Percentiles rank a stretch among this genome's conserved stretches.
These are phyloP conservation scores for Apodemia zela DNA, from an alignment of 2,888 invertebrate species.

Conservation along the genomic window DNA sequence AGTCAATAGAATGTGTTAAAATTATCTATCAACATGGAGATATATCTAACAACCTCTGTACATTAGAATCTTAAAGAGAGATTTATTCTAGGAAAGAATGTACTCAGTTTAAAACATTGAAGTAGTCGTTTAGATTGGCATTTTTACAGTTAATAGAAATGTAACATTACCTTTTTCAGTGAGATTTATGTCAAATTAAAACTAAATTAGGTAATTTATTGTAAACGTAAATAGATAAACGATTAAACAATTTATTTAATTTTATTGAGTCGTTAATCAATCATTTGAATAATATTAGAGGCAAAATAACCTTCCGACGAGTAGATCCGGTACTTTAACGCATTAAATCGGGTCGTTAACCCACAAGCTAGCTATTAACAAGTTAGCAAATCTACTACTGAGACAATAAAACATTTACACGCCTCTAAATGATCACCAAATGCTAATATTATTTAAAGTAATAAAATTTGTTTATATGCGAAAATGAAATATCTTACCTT, in stretches of 20 bases:
- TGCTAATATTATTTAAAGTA: background rate
- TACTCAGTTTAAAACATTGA: background rate
- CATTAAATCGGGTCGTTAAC: conserved; percentile 30
- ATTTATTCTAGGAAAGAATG: background rate
- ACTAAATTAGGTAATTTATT: background rate
- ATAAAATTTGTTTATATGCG: too few relatives aligned
- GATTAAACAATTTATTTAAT: background rate
- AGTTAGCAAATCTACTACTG: conserved; percentile 26
- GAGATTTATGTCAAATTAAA: background rate
- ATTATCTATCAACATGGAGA: background rate
- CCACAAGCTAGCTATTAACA: conserved; percentile 25
- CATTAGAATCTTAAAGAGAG: too few relatives aligned
- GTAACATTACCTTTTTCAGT: background rate
- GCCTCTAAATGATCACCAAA: conserved; percentile 9
- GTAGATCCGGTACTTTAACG: conserved; percentile 29
- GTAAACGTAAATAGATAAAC: conserved; percentile 5
- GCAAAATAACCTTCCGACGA: conserved; percentile 8
- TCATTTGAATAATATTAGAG: background rate
- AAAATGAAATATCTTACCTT: too few relatives aligned
- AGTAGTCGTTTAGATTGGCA: background rate
- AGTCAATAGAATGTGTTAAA: background rate
- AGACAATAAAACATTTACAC: conserved; percentile 28
- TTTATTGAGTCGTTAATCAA: conserved; percentile 5
- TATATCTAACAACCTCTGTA: background rate
- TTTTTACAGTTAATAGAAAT: background rate